Base-by-base conservation (phyloP, 1,140 invertebrate species). In the Nylanderia fulva region DNA sequence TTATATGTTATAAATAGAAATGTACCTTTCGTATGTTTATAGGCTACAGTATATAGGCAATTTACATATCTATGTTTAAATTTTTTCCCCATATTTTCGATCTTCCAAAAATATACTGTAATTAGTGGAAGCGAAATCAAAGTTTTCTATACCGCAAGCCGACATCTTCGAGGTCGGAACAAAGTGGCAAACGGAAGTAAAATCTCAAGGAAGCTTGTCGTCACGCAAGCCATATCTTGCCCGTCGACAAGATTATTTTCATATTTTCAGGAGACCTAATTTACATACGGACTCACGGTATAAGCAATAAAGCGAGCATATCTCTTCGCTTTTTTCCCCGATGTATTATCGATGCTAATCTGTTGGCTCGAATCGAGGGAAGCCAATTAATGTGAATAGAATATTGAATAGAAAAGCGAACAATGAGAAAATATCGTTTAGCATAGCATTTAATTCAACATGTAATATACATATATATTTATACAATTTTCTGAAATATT, bases 191-290 rank as follows among this genome's bases (percentile, higher is more conserved):
- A 87, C 63, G 76, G 83, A 71, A 79, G 29, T 58, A 52, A 88
- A 85, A 75, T 86, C 63, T 48, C 74, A 66, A 72, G 60, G 63
- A 82, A 85, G 54, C 68, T 63, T 85, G 60, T 82, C 69, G 85
- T 85, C 87, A 85, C 87, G 87, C 85, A 42, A 88, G 11, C 75
- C 21, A 29, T 48, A 75, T 84, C 75, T 71, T 71, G 42, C 45
- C 39, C 42, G 27, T 61, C 54, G 63, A 52, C 52, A 74, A 54
- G 36, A 86, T 88, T 84, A 77, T 75, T 84, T 85, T 79, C 77
- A 56, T 80, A 68, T 63, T 80, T 80, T 74, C 84, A 69, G 68
- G 42, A 75, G 42, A 68, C 29, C 45, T 11, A 45, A 86, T 88
- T 86, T 86, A 39, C 86, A 86, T 84, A 83, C 18, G n/a, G 39